Percentiles rank a stretch among this genome's conserved stretches.
These are phyloP conservation scores for Metalampra italica DNA, from an alignment of 2,888 invertebrate genomes.

Conservation along the genomic window DNA sequence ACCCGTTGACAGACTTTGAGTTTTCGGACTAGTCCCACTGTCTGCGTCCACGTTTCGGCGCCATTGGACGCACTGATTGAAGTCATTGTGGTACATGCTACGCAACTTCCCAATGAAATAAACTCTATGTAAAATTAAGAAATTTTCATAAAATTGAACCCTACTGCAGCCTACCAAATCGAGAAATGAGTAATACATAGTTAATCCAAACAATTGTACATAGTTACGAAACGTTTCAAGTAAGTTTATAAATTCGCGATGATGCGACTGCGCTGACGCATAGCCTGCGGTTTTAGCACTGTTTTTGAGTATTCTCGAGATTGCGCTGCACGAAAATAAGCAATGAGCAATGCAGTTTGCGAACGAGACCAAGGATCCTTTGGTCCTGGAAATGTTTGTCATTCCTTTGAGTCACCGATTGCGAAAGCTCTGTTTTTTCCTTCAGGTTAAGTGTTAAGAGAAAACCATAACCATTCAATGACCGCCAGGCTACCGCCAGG, in stretches of 20 bases:
- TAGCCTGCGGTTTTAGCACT: constrained; percentile 30
- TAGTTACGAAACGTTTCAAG: not conserved
- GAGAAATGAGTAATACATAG: not conserved
- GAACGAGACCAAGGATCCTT: constrained; percentile 33
- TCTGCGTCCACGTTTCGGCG: too few species aligned
- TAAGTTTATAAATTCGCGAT: constrained; percentile 8
- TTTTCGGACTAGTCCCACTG: too few species aligned
- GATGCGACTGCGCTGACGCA: constrained; percentile 26
- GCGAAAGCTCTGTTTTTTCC: not conserved
- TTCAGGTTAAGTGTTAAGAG: too few species aligned
- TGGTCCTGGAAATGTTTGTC: constrained; percentile 31
- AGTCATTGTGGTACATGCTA: too few species aligned
- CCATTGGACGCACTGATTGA: too few species aligned
- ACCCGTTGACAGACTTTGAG: too few species aligned
- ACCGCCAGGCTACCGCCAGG: too few species aligned
- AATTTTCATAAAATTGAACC: too few species aligned
- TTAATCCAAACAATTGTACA: not conserved
- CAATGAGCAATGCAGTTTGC: constrained; percentile 21
- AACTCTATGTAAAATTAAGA: too few species aligned
- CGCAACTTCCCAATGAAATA: too few species aligned
- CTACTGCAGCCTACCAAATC: too few species aligned
- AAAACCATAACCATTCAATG: too few species aligned
- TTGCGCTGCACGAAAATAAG: constrained; percentile 29
- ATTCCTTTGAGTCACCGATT: constrained; percentile 6
- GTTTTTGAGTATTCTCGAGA: constrained; percentile 19